These are phyloP conservation scores for Aurelia coerulea DNA, from an alignment of 30 jellyfish, hydroid and myxozoan species.

Conservation along the genomic window DNA sequence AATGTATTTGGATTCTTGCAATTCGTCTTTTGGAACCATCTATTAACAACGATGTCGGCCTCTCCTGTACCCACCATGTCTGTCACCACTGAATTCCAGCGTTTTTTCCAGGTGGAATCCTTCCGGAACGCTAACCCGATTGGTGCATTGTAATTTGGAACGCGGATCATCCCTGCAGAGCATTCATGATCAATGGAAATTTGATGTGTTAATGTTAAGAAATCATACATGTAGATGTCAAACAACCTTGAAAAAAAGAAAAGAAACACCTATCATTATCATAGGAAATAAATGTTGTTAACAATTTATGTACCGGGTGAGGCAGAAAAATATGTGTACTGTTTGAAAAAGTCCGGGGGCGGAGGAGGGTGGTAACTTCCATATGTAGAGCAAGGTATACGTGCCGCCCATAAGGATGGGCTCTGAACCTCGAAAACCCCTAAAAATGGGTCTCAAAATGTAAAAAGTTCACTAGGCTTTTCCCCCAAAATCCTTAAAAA, in stretches of 20 bases:
- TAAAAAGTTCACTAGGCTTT: too few species aligned
- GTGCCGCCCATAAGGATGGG: too few species aligned
- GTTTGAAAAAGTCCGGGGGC: too few species aligned
- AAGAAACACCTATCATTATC: not conserved
- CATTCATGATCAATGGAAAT: conserved; percentile 44
- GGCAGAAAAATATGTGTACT: too few species aligned
- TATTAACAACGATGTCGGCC: conserved; percentile 21
- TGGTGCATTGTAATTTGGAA: conserved; percentile 12
- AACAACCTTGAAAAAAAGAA: conserved; percentile 19
- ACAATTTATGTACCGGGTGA: too few species aligned
- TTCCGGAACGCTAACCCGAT: conserved; percentile 35
- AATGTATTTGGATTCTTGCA: conserved; percentile 14
- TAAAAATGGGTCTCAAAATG: too few species aligned
- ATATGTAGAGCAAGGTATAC: too few species aligned
- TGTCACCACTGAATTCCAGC: conserved; percentile 27
- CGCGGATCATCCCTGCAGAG: conserved; percentile 13
- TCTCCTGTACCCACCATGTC: conserved; percentile 36
- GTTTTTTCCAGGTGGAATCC: conserved; percentile 47
- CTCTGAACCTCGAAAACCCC: too few species aligned
- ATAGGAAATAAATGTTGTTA: too few species aligned
- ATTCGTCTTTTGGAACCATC: conserved; percentile 35
- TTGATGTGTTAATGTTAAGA: conserved; percentile 18
- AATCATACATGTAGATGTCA: conserved; percentile 26
- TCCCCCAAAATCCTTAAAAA: too few species aligned
- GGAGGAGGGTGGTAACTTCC: too few species aligned